Conservation (phyloP, 2,888 invertebrate species). For the Caenorhabditis virilis region DNA sequence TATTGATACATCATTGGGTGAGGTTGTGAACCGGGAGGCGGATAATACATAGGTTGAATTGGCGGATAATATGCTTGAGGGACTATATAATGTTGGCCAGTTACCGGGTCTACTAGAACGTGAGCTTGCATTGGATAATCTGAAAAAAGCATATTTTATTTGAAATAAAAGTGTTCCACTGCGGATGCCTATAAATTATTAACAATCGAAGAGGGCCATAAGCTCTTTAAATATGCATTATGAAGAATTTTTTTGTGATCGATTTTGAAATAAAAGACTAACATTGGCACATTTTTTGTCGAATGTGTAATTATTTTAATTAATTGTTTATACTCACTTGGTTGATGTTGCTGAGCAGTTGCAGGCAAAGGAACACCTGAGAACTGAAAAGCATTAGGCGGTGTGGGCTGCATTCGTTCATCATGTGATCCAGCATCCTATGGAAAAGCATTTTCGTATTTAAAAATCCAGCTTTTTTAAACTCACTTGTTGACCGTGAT, state of each 20-base stretch:
- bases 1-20: constrained; percentile 40
- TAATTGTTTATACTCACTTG: constrained; percentile 5
- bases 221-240: no score
- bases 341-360: constrained; percentile 19
- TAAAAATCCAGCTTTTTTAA: background rate
- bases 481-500: constrained; percentile 17
- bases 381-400: constrained; percentile 31
- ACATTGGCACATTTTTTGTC: no score
- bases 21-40: constrained; percentile 22
- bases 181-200: background rate
- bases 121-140: constrained; percentile 49
- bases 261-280: no score
- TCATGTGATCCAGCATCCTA: constrained; percentile 10
- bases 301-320: background rate
- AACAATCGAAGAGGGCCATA: no score
- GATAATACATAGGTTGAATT: constrained; percentile 46
- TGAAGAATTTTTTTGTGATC: no score
- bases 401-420: constrained; percentile 22
- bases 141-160: constrained; percentile 10
- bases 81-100: constrained; percentile 52
- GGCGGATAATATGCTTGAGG: constrained; percentile 49
- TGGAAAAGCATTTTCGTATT: background rate
- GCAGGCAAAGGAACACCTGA: constrained; percentile 10
- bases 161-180: background rate
- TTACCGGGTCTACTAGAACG: constrained; percentile 47